These are phyloP conservation scores for Hyperoodon ampullatus DNA, from an alignment of 2,113 vertebrate genomes.

Conservation along the genomic window DNA sequence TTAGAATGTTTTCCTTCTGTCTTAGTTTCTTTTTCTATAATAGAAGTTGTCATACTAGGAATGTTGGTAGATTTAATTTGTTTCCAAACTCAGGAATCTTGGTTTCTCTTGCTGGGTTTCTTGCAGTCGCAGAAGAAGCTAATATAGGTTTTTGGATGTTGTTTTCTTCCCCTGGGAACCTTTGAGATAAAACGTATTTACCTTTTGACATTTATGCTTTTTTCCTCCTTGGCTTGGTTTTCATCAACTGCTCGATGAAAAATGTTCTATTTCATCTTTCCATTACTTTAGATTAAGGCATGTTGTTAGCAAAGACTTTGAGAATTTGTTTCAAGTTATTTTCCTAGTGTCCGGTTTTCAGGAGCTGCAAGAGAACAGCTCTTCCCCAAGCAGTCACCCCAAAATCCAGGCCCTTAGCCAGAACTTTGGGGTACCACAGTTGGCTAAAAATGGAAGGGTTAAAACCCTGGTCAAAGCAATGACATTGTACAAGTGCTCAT, in stretches of 20 bases:
- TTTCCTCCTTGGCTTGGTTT: not conserved
- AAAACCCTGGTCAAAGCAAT: not conserved
- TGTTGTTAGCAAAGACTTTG: not conserved
- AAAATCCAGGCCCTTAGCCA: not conserved
- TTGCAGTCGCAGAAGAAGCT: not conserved
- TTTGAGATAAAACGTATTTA: not conserved
- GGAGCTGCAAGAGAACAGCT: not conserved
- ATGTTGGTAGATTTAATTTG: not conserved
- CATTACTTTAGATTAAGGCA: not conserved
- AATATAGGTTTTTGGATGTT: not conserved
- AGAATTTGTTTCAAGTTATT: not conserved
- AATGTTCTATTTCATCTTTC: not conserved
- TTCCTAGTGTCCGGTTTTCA: not conserved
- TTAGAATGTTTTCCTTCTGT: slow-evolving; percentile 8
- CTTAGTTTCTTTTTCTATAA: not conserved
- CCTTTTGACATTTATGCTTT: not conserved
- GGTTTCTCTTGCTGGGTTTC: not conserved
- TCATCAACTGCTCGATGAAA: not conserved
- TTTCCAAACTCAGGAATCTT: not conserved
- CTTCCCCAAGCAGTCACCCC: not conserved
- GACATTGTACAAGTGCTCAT: not conserved
- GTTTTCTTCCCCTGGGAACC: not conserved
- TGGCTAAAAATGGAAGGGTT: not conserved
- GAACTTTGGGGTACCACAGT: not conserved
- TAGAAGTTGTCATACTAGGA: not conserved